Evolutionary conservation across 1,140 invertebrate species (phyloP).

Genomic region (Phymastichus coffea): DNA sequence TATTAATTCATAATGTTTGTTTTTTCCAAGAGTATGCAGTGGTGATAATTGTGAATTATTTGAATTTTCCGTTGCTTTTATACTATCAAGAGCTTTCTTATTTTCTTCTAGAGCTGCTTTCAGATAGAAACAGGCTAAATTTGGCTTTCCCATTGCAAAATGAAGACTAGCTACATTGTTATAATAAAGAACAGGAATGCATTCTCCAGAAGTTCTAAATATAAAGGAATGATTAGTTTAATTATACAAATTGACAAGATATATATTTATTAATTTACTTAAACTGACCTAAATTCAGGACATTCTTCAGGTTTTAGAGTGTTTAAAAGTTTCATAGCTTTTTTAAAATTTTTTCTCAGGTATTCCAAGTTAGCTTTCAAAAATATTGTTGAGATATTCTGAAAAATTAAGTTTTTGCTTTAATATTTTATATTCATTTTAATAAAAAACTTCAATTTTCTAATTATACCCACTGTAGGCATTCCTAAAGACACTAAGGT

Average conservation of each 20-base stretch:
- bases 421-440: constrained; percentile 2
- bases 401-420: constrained; percentile 35
- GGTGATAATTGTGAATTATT: constrained; percentile 39
- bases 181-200: constrained; percentile 72
- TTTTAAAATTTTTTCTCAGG: constrained; percentile 66
- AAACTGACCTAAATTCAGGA: constrained; percentile 57
- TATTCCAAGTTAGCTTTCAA: constrained; percentile 73
- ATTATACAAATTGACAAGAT: constrained; percentile 14
- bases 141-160: constrained; percentile 82
- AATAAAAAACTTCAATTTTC: constrained; percentile 2
- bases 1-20: constrained; percentile 77
- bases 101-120: constrained; percentile 83
- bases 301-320: constrained; percentile 55
- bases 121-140: constrained; percentile 82
- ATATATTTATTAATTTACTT: constrained; percentile 5
- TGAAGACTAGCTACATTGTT: constrained; percentile 91
- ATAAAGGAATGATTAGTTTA: constrained; percentile 25
- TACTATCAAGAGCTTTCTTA: constrained; percentile 60
- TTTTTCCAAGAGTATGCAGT: constrained; percentile 62
- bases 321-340: constrained; percentile 68
- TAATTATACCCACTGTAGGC: constrained; percentile 38
- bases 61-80: constrained; percentile 42
- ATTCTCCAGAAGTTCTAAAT: constrained; percentile 64
- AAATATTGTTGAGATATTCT: constrained; percentile 65
- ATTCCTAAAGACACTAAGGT: constrained; percentile 46